Evolutionary conservation across 1,140 invertebrate species (phyloP).

Genomic region (Drosophila biarmipes): DNA sequence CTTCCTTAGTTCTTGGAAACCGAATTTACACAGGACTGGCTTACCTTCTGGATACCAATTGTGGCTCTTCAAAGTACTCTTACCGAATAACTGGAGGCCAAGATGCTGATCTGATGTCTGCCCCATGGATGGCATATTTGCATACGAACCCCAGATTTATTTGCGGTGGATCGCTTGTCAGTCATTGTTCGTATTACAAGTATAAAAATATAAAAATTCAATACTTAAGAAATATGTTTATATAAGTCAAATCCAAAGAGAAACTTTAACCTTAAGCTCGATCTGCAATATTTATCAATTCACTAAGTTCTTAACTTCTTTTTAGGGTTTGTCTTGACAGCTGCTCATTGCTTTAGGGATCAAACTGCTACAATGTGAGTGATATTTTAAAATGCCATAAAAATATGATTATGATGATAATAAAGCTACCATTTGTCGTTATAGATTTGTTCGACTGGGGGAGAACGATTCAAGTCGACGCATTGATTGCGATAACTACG

Average conservation of each 20-base stretch:
- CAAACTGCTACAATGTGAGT: neutral
- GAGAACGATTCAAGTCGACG: neutral
- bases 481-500: neutral
- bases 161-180: conserved; percentile 16
- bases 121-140: conserved; percentile 13
- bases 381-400: neutral
- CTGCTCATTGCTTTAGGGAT: neutral
- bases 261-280: neutral
- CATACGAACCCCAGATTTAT: neutral
- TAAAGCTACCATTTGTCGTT: neutral
- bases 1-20: neutral
- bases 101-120: neutral
- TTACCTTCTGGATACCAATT: conserved; percentile 2
- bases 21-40: neutral
- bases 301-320: neutral
- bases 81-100: neutral
- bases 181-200: neutral
- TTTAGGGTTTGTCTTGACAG: conserved; percentile 16
- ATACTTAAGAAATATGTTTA: too few species aligned
- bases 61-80: neutral
- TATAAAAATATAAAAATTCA: neutral
- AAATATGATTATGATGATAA: too few species aligned
- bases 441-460: conserved; percentile 7
- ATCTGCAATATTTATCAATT: neutral
- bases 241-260: too few species aligned